These are phyloP conservation scores for Neuroscelio doddi DNA, from an alignment of 2,888 invertebrate genomes.

Conservation along the genomic window DNA sequence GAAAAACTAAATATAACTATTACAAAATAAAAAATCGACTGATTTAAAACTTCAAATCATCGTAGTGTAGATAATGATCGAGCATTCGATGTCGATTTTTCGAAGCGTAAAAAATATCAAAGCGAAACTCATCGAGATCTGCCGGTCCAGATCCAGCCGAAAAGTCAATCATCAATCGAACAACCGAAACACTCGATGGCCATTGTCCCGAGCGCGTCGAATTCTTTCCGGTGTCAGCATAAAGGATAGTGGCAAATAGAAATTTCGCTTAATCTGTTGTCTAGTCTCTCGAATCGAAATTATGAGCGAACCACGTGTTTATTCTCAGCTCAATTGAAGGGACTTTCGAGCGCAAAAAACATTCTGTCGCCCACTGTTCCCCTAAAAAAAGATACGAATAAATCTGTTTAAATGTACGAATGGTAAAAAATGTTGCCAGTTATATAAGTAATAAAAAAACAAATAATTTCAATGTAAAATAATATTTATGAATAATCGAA, in stretches of 20 bases:
- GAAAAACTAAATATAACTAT: too few species aligned
- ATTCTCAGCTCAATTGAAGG: conserved; percentile 33
- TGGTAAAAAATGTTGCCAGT: neutral
- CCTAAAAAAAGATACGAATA: too few species aligned
- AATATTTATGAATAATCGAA: too few species aligned
- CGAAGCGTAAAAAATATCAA: conserved; percentile 32
- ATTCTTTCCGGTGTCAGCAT: conserved; percentile 40
- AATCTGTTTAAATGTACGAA: too few species aligned
- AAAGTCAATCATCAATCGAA: conserved; percentile 22
- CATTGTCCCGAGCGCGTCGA: conserved; percentile 46
- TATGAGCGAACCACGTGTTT: conserved; percentile 25
- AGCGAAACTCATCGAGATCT: conserved; percentile 23
- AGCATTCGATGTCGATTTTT: conserved; percentile 21
- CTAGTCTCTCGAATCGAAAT: conserved; percentile 23
- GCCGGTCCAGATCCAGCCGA: conserved; percentile 19
- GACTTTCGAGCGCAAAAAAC: conserved; percentile 21
- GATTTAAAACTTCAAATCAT: conserved; percentile 20
- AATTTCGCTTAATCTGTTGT: conserved; percentile 30
- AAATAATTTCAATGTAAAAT: too few species aligned
- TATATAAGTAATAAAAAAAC: too few species aligned
- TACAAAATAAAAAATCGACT: too few species aligned
- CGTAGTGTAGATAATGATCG: conserved; percentile 9
- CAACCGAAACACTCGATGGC: conserved; percentile 12
- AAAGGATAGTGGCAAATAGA: conserved; percentile 26
- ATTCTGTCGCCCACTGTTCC: conserved; percentile 1